Evolutionary conservation across 2,797 vertebrate genomes (phyloP).

Genomic region (Pseudocheirus occidentalis): DNA sequence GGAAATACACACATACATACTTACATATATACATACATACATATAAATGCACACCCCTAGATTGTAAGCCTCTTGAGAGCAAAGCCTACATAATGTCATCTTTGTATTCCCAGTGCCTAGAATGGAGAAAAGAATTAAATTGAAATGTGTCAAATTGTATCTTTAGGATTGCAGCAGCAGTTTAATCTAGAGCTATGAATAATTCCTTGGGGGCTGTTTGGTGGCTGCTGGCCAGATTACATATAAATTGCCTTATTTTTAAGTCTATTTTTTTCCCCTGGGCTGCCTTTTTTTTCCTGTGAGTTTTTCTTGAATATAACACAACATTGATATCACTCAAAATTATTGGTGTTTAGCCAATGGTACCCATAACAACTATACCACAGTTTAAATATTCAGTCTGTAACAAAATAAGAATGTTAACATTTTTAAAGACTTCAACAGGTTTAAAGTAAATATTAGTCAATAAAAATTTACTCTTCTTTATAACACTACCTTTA

Average conservation of each 20-base stretch:
- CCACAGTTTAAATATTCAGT: constrained; percentile 84
- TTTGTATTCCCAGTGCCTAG: constrained; percentile 33
- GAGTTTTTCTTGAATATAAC: constrained; percentile 84
- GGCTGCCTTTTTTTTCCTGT: constrained; percentile 73
- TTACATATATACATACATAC: background rate
- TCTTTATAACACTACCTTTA: constrained; percentile 72
- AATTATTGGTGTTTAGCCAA: constrained; percentile 78
- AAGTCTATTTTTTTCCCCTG: constrained; percentile 77
- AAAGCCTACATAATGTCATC: background rate
- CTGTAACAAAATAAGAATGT: constrained; percentile 82
- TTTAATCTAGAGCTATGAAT: constrained; percentile 77
- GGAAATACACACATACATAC: background rate
- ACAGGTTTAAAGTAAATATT: constrained; percentile 82
- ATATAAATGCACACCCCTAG: too few species aligned
- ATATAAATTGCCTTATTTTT: constrained; percentile 83
- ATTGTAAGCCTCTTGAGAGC: background rate
- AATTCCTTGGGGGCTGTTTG: constrained; percentile 73
- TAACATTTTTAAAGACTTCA: constrained; percentile 82
- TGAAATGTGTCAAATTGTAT: constrained; percentile 43
- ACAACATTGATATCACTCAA: constrained; percentile 84
- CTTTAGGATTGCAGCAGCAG: constrained; percentile 61
- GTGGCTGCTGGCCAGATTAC: constrained; percentile 81
- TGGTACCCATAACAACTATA: constrained; percentile 82
- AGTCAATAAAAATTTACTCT: constrained; percentile 77
- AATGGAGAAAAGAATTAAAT: background rate